Conservation (phyloP, 2,113 vertebrate species). For the Dascyllus trimaculatus region DNA sequence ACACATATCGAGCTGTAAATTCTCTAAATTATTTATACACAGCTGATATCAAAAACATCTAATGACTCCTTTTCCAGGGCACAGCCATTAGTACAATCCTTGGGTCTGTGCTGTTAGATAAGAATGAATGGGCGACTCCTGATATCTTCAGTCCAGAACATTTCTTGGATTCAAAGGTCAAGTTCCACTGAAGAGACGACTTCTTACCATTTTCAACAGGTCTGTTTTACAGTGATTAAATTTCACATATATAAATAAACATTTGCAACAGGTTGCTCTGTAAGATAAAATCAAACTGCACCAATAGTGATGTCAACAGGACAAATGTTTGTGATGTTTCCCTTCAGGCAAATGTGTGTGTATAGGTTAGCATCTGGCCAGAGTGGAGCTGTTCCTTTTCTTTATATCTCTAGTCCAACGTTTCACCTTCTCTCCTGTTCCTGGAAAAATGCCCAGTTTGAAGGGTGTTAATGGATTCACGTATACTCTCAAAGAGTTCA, state of each 20-base stretch:
- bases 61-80: constrained; percentile 65
- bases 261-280: too few species aligned
- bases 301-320: too few species aligned
- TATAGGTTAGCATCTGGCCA: constrained; percentile 87
- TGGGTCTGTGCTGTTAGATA: constrained; percentile 87
- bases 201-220: constrained; percentile 92
- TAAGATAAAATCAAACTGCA: too few species aligned
- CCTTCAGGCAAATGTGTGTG: constrained; percentile 88
- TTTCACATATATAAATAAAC: too few species aligned
- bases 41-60: constrained; percentile 27
- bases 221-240: constrained; percentile 52
- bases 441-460: constrained; percentile 71
- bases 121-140: constrained; percentile 87
- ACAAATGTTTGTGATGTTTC: background rate
- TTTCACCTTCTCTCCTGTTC: constrained; percentile 72
- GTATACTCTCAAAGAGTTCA: constrained; percentile 49
- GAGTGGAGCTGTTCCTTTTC: too few species aligned
- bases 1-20: background rate
- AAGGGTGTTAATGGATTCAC: constrained; percentile 68
- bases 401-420: constrained; percentile 84
- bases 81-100: constrained; percentile 78
- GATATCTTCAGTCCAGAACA: constrained; percentile 90
- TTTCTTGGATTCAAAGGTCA: constrained; percentile 89
- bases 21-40: background rate
- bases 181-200: constrained; percentile 86